These are phyloP conservation scores for Nesidiocoris tenuis DNA, from an alignment of 2,888 invertebrate genomes.

Conservation along the genomic window DNA sequence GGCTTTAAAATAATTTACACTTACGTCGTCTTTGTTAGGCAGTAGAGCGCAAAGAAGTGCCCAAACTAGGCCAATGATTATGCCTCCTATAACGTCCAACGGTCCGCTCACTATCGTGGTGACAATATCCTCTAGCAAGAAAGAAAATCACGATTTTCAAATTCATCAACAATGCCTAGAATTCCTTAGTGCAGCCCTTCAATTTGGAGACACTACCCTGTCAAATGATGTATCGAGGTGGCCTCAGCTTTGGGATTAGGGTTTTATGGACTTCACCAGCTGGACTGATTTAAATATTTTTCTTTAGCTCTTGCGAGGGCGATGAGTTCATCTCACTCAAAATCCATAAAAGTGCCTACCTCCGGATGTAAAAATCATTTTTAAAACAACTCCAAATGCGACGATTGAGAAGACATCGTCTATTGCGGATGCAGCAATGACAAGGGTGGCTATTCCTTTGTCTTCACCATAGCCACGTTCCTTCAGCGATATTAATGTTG, in stretches of 20 bases:
- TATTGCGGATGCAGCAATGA: conserved; percentile 69
- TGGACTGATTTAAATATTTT: too few species aligned
- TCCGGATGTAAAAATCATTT: conserved; percentile 63
- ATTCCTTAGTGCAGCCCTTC: too few species aligned
- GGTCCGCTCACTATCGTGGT: conserved; percentile 40
- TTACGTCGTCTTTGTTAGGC: conserved; percentile 39
- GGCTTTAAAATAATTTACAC: too few species aligned
- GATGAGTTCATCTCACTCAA: too few species aligned
- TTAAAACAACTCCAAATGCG: conserved; percentile 67
- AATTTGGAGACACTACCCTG: too few species aligned
- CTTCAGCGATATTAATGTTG: conserved; percentile 64
- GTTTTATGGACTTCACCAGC: too few species aligned
- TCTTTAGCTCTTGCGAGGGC: too few species aligned
- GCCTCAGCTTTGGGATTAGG: too few species aligned
- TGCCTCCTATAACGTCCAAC: conserved; percentile 41
- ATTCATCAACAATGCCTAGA: too few species aligned
- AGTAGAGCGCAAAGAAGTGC: conserved; percentile 36
- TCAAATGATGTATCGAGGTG: too few species aligned
- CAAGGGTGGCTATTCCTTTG: conserved; percentile 72
- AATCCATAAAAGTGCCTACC: too few species aligned
- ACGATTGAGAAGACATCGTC: conserved; percentile 77
- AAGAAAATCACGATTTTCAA: neutral
- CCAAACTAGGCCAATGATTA: conserved; percentile 39
- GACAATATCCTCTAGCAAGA: conserved; percentile 31
- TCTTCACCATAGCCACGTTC: conserved; percentile 66